phyloP scores from a whole-genome alignment of 2,113 vertebrate genomes.

The Thinocorus orbignyianus region DNA sequence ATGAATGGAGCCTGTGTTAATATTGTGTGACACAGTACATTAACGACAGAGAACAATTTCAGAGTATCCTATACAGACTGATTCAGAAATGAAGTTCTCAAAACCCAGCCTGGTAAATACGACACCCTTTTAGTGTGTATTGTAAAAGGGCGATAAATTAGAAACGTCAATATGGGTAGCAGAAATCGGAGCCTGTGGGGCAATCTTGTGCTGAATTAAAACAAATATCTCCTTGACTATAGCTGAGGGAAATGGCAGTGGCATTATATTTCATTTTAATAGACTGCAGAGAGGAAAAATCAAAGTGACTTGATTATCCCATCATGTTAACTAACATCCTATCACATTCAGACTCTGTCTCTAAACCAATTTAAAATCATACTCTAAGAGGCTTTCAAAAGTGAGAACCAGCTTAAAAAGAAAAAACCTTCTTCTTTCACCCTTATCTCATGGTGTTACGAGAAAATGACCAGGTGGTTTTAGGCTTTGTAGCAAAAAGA shows the following conservation, averaged over 20 bases:
- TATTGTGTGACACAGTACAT: not conserved
- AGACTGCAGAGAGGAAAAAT: constrained; percentile 58
- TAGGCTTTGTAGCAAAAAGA: not conserved
- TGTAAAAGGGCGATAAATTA: constrained; percentile 30
- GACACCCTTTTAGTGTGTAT: not conserved
- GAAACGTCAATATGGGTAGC: constrained; percentile 2
- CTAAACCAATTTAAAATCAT: constrained; percentile 8
- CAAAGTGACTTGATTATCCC: constrained; percentile 45
- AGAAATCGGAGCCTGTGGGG: constrained; percentile 27
- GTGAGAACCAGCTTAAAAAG: not conserved
- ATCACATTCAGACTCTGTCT: not conserved
- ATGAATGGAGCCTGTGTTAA: not conserved
- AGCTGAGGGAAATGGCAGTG: constrained; percentile 11
- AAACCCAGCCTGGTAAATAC: not conserved
- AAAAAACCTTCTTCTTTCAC: not conserved
- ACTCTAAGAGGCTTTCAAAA: not conserved
- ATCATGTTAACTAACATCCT: constrained; percentile 46
- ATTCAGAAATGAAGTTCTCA: not conserved
- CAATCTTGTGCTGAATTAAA: constrained; percentile 51
- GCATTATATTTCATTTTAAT: constrained; percentile 60
- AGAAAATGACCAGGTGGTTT: not conserved
- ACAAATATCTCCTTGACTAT: constrained; percentile 15
- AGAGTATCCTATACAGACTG: not conserved
- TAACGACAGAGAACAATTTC: not conserved
- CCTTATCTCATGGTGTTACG: not conserved